Evolutionary conservation across 2,113 vertebrate genomes (phyloP), one percentile per base, ranked within the genome.

Genomic region (Hippocampus barbouri): DNA sequence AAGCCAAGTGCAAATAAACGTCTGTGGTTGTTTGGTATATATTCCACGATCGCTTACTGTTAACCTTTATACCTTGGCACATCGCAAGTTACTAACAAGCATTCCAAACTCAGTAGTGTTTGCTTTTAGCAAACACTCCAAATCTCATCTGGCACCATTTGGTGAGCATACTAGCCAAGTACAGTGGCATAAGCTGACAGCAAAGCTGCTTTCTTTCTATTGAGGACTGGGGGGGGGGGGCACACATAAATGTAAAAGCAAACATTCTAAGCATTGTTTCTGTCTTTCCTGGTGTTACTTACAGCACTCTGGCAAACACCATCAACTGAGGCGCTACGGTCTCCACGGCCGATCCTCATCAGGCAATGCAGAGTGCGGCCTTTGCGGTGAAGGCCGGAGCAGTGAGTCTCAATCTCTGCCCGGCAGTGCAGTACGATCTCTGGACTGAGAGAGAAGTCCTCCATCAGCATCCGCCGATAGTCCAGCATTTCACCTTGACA

Each of bases 401-500:
- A 99, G 79, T 97, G 96, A 15, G 93, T 91, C 41, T 98, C 96
- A 0, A 99, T 99, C 87, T 99, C 97, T 0, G 92, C 91, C 0
- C 96, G 94, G 87, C 97, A 99, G 84, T 96, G 95, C 20, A 99
- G 93, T 85, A 99, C 96, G 74, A 99, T 99, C 80, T 99, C 97
- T 0, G 97, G 97, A 82, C 96, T 99, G 83, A 99, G 86, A 0
- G 97, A 99, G 84, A 95, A 99, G 86, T 99, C 97, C 73, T 98
- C 97, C 97, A 99, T 98, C 74, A 99, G 87, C 96, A 99, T 99
- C 77, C 96, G 93, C 21, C 97, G 87, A 90, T 98, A 99, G 86
- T 99, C 97, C 83, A 98, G 64, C 97, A 99, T 99, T 79, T 99
- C 97, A 0, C 96, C 97, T 89, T 99, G 97, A 85, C 97, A 98